Base-by-base conservation (phyloP, 1,140 invertebrate species). In the Camponotus floridanus region DNA sequence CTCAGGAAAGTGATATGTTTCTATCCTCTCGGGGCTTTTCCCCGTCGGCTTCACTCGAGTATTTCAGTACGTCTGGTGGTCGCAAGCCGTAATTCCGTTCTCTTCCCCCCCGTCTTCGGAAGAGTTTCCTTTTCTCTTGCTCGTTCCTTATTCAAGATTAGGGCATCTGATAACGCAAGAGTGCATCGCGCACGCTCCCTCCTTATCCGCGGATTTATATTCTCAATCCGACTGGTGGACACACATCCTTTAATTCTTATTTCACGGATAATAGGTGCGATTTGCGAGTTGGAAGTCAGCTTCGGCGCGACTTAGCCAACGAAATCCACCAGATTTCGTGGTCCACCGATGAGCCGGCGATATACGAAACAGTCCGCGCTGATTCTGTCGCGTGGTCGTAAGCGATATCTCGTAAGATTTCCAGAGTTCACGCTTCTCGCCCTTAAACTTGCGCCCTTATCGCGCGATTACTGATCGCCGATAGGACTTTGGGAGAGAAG, bases 91-190 rank as follows among this genome's bases (percentile, higher is more conserved):
- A 85, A 55, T 61, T 83, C 61, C 74, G 18, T n/a, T 70, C n/a
- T 51, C 61, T 67, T 67, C 48, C 74, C 76, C 76, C 57, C 18
- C 36, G 42, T 55, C 51, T 67, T 68, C 13, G 13, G 4, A 51
- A 18, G 33, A 3, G 31, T 61, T 45, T 70, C 42, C 33, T 39
- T 33, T 13, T 45, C 21, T 62, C n/a, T 48, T 62, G 39, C 31
- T 86, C 71, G 31, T 89, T 89, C 55, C 57, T 89, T 90, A 90
- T 90, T 90, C 88, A 90, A 87, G 88, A 90, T 90, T 90, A 90
- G 74, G 61, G 48, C 33, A 61, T 15, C 57, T 67, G 83, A 79
- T 79, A 21, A 36, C 42, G 59, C 15, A 48, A 59, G 36, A 81
- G 42, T 83, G 59, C 81, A 21, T 55, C 13, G 33, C 48, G 48